Evolutionary conservation across 2,797 vertebrate species (phyloP).

Genomic region (Acipenser transmontanus): DNA sequence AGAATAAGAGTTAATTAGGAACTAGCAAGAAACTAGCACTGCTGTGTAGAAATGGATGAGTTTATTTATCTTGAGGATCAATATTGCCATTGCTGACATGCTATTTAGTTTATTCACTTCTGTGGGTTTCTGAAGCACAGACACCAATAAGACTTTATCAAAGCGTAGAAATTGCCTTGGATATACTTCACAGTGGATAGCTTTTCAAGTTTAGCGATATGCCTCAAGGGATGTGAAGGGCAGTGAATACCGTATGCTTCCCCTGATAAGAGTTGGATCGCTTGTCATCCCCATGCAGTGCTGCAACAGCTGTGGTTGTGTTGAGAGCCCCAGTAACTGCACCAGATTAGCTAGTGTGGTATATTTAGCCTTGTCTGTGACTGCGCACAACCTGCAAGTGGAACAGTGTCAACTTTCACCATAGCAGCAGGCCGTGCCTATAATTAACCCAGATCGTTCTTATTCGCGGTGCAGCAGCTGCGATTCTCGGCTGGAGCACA

Average conservation of each 20-base stretch:
- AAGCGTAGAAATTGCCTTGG: too few species aligned
- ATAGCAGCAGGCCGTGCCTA: slow-evolving; percentile 47
- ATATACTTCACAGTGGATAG: not conserved
- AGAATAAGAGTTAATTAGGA: too few species aligned
- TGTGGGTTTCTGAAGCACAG: too few species aligned
- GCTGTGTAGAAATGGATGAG: too few species aligned
- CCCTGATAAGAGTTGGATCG: slow-evolving; percentile 5
- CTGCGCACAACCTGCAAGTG: slow-evolving; percentile 33
- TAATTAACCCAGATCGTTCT: slow-evolving; percentile 58
- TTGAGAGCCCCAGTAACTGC: slow-evolving; percentile 34
- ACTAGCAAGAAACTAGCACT: too few species aligned
- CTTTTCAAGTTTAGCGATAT: not conserved
- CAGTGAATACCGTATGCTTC: not conserved
- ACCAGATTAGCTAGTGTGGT: slow-evolving; percentile 31
- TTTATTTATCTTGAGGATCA: too few species aligned
- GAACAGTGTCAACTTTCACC: slow-evolving; percentile 44
- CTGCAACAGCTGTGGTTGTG: slow-evolving; percentile 36
- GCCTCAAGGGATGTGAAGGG: not conserved
- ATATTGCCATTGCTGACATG: too few species aligned
- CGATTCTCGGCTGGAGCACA: slow-evolving; percentile 34
- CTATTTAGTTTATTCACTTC: too few species aligned
- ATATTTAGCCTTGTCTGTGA: slow-evolving; percentile 49
- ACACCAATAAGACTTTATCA: too few species aligned
- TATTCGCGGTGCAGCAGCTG: slow-evolving; percentile 51
- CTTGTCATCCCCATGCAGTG: slow-evolving; percentile 20